Evolutionary conservation across 2,113 vertebrate species (phyloP).

Genomic region (Clarias batrachus): DNA sequence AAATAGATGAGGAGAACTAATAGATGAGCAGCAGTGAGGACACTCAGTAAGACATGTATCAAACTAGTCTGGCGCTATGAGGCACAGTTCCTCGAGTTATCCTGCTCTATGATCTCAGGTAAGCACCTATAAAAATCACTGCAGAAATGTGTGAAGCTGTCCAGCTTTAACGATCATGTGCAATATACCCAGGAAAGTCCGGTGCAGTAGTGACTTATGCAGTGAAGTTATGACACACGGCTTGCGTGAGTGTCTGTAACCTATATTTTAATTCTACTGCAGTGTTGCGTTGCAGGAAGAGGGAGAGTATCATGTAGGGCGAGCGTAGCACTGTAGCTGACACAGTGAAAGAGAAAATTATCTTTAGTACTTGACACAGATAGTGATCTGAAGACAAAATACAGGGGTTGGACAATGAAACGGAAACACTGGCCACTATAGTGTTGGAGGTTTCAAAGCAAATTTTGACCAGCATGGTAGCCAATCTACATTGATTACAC

Average conservation of each 20-base stretch:
- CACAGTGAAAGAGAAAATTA: conserved; percentile 5
- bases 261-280: conserved; percentile 16
- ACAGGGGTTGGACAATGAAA: too few species aligned
- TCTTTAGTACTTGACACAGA: background rate
- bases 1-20: background rate
- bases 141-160: background rate
- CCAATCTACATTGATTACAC: too few species aligned
- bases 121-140: background rate
- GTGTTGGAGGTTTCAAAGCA: too few species aligned
- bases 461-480: too few species aligned
- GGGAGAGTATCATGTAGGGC: conserved; percentile 5
- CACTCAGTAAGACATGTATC: background rate
- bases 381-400: background rate
- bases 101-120: background rate
- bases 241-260: background rate
- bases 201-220: background rate
- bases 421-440: too few species aligned
- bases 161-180: background rate
- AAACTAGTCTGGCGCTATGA: background rate
- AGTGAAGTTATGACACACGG: background rate
- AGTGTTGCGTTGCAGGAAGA: conserved; percentile 1
- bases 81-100: background rate
- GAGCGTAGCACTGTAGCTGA: background rate
- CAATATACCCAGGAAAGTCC: background rate
- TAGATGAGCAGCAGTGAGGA: background rate